Evolutionary conservation across 2,888 invertebrate genomes (phyloP).

Genomic region (Slavum lentiscoides): DNA sequence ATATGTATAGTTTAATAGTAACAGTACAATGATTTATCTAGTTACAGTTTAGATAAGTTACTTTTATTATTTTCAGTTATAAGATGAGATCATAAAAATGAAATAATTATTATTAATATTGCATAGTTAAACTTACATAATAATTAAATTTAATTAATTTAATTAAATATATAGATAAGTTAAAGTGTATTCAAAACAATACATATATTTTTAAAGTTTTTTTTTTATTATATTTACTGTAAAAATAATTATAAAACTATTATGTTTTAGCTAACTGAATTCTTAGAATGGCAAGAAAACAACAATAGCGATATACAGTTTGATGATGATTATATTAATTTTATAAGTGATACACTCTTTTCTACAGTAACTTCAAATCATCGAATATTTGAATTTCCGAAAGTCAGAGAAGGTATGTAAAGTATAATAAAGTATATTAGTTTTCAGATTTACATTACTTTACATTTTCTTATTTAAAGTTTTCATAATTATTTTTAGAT

Average conservation of each 20-base stretch:
- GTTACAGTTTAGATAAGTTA: background rate
- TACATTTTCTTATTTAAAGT: background rate
- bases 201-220: too few species aligned
- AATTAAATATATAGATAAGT: background rate
- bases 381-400: constrained; percentile 89
- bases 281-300: constrained; percentile 71
- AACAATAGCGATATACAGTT: constrained; percentile 72
- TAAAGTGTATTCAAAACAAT: background rate
- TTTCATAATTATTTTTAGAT: background rate
- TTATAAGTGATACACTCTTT: constrained; percentile 88
- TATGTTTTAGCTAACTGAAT: constrained; percentile 67
- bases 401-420: constrained; percentile 86
- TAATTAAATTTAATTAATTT: too few species aligned
- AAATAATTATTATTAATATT: background rate
- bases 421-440: constrained; percentile 1
- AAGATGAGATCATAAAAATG: background rate
- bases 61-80: background rate
- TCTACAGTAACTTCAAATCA: constrained; percentile 81
- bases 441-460: background rate
- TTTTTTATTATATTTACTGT: background rate
- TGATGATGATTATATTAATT: constrained; percentile 83
- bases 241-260: background rate
- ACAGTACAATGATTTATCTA: background rate
- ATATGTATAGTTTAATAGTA: background rate
- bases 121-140: too few species aligned